Evolutionary conservation across 1,140 invertebrate genomes (phyloP), one percentile per base, ranked within the genome.

Genomic region (Musca vetustissima): DNA sequence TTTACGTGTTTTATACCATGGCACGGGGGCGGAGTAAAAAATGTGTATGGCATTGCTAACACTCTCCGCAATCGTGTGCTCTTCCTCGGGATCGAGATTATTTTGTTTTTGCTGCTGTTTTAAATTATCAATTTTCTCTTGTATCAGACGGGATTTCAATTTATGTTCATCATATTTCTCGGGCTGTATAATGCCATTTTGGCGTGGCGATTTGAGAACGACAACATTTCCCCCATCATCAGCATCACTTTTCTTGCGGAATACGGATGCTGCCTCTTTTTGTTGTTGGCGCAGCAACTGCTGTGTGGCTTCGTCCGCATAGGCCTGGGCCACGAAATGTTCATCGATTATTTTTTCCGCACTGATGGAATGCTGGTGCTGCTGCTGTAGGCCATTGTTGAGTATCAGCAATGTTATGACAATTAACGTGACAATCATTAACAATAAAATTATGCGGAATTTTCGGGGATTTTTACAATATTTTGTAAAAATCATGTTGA

Each of bases 121-220:
- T 49, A 81, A 68, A 43, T 79, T 71, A 65, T 78, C 73, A 36
- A 83, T 73, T 15, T 79, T 79, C n/a, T 73, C 76, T 65, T 78
- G 72, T 47, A 81, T 80, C 24, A 82, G 75, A 25, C 81, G 73
- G 15, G 73, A 70, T 66, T 83, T 83, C 21, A 83, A 72, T 68
- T 81, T 78, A 24, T 76, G 76, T 64, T 83, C 81, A 43, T 83
- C 74, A 48, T 82, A 83, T 67, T 83, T 83, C 48, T 83, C 81
- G 0, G 79, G 80, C 61, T 81, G 76, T 73, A 81, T 81, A 24
- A 76, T 61, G 25, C 76, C 77, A 66, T 77, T 66, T 50, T 79
- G 74, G 2, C 75, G 73, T 19, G 72, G 73, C 0, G 78, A 61
- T 47, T 78, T 69, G 17, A 80, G 32, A 36, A 61, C 15, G 4